Evolutionary conservation across 2,888 invertebrate species (phyloP), one percentile per base, ranked within the genome.

Genomic region (Coecobrya sp.): DNA sequence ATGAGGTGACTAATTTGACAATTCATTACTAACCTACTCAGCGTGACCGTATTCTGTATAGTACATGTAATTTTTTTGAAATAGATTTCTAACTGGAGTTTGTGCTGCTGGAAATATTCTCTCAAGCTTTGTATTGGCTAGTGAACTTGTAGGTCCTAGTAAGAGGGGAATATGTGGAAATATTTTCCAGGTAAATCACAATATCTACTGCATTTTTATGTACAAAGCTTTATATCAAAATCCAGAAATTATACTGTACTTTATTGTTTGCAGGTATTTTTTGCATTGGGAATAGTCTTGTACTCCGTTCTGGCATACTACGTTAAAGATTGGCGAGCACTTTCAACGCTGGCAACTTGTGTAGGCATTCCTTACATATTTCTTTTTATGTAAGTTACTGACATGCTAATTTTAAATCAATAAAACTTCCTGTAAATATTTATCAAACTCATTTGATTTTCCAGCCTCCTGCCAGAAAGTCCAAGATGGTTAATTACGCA

Each of bases 401-500:
- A 49, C 11, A 10, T 11, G 45, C 16, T 82, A 25, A 13, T 65
- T 30, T n/a, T n/a, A n/a, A n/a, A n/a, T n/a, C n/a, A n/a, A 59
- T 19, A 30, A 68, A 68, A n/a, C 1, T 36, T 42, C 1, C 19
- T 68, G 27, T 45, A 36, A 19, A 0, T 36, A 73, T 76, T 55
- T 27, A 82, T 16, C 0, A 11, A 62, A 19, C 76, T 73, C 30
- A 45, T 45, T 30, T 59, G 36, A 65, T 19, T 84, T 62, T 30
- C 11, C 62, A 95, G 95, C 19, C 88, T 93, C 27, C 73, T 95
- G 16, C 95, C 95, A 1, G 95, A 95, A 87, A 93, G 93, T 8
- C 95, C 95, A n/a, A 84, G 95, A 27, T 95, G 95, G 95, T 90
- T 95, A 22, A 93, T 94, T 25, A 93, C 94, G 10, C 92, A 95